Evolutionary conservation across 2,113 vertebrate species (phyloP).

Genomic region (Pipa parva): DNA sequence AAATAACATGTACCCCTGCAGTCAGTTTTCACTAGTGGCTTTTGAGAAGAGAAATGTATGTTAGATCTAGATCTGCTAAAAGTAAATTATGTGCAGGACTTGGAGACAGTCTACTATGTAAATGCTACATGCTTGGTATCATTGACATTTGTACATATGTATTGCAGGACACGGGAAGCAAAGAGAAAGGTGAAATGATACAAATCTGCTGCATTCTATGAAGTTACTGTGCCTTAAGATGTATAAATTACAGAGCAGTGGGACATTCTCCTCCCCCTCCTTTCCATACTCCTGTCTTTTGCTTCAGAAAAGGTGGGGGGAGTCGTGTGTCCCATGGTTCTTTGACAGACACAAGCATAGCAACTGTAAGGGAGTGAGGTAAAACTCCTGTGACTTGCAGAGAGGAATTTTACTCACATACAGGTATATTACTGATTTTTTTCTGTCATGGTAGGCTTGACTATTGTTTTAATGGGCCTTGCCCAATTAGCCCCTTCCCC

Average conservation of each 20-base stretch:
- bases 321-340: neutral
- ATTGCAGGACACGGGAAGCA: too few relatives aligned
- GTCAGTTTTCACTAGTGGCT: too few relatives aligned
- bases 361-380: slow-evolving; percentile 5
- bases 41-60: neutral
- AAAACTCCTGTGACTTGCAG: neutral
- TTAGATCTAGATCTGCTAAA: neutral
- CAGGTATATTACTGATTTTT: slow-evolving; percentile 3
- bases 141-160: neutral
- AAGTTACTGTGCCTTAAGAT: neutral
- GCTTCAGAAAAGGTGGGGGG: neutral
- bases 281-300: slow-evolving; percentile 1
- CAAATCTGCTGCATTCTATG: neutral
- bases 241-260: neutral
- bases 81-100: neutral
- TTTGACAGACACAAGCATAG: neutral
- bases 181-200: neutral
- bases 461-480: slow-evolving; percentile 2
- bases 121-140: neutral
- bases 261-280: neutral
- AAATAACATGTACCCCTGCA: too few relatives aligned
- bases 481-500: neutral
- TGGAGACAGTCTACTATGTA: neutral
- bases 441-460: neutral
- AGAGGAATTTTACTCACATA: neutral